Conservation (phyloP, 2,888 invertebrate species). For the Brenthis hecate region DNA sequence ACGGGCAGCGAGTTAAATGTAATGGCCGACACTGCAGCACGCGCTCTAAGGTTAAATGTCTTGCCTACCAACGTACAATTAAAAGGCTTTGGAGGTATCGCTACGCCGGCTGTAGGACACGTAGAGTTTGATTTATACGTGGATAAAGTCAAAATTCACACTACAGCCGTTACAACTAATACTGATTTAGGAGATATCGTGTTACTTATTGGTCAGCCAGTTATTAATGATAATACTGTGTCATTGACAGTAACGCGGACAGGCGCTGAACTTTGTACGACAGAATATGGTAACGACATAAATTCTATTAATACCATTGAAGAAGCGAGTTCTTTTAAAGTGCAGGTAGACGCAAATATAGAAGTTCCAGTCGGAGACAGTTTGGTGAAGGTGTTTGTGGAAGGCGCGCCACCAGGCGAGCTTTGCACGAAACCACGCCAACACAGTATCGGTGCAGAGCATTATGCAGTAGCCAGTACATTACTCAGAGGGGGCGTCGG, state of each 20-base stretch:
- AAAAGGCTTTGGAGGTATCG: conserved; percentile 38
- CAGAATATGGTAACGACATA: too few species aligned
- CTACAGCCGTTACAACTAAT: conserved; percentile 31
- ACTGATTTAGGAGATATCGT: conserved; percentile 37
- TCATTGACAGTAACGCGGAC: conserved; percentile 15
- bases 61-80: conserved; percentile 20
- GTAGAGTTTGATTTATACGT: conserved; percentile 30
- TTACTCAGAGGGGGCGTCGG: too few species aligned
- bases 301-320: too few species aligned
- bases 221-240: conserved; percentile 39
- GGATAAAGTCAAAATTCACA: conserved; percentile 22
- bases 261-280: too few species aligned
- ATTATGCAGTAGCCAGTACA: too few species aligned
- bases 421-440: too few species aligned
- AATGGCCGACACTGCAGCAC: conserved; percentile 4
- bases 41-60: conserved; percentile 13
- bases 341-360: too few species aligned
- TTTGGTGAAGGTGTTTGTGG: too few species aligned
- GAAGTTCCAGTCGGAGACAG: too few species aligned
- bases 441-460: too few species aligned
- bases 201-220: conserved; percentile 43
- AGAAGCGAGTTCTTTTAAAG: too few species aligned
- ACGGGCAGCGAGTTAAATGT: conserved; percentile 39
- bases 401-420: too few species aligned
- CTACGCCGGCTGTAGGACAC: conserved; percentile 32